Evolutionary conservation across 1,140 invertebrate species (phyloP).

Genomic region (Bombus impatiens): DNA sequence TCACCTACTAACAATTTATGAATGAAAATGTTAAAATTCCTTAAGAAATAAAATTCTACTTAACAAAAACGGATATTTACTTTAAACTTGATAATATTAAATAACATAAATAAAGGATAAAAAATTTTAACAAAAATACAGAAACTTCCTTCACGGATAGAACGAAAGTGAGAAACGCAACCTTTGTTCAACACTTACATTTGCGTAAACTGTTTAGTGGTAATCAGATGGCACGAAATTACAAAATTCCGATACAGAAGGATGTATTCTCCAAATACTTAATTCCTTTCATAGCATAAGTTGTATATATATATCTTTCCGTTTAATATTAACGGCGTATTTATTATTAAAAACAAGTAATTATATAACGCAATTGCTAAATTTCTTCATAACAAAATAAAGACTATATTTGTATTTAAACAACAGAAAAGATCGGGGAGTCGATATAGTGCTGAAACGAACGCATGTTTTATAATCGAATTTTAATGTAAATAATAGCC

Average conservation of each 20-base stretch:
- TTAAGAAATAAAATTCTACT: neutral
- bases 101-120: too few species aligned
- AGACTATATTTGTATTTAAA: neutral
- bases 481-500: conserved; percentile 44
- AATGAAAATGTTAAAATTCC: neutral
- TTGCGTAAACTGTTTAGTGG: too few species aligned
- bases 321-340: neutral
- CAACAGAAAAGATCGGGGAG: neutral
- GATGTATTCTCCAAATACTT: too few species aligned
- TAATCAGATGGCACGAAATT: neutral
- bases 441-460: neutral
- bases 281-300: neutral
- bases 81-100: neutral
- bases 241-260: neutral
- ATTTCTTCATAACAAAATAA: neutral
- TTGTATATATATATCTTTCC: too few species aligned
- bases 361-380: neutral
- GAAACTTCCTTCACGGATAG: neutral
- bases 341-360: conserved; percentile 1
- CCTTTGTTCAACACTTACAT: neutral
- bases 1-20: neutral
- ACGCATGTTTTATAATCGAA: conserved; percentile 29
- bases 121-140: neutral
- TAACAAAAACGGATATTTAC: neutral
- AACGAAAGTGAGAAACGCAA: neutral